These are phyloP conservation scores for Buceros bicornis DNA, from an alignment of 2,797 vertebrate species.

Conservation along the genomic window DNA sequence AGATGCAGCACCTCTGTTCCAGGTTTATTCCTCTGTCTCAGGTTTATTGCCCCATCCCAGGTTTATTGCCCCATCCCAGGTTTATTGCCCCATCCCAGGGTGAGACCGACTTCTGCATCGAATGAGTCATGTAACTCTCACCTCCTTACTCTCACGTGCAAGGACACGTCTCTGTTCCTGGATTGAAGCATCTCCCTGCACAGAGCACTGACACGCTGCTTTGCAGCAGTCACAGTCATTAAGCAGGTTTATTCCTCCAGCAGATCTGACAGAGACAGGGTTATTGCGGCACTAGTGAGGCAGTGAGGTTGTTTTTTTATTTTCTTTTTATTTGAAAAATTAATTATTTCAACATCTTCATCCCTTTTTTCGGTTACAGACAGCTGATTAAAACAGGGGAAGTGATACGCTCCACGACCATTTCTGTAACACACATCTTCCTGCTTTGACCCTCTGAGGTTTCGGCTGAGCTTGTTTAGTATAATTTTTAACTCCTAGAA, in stretches of 20 bases:
- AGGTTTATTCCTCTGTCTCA: no score
- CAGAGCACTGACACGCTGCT: not conserved
- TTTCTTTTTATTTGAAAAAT: not conserved
- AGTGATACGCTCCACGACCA: not conserved
- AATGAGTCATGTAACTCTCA: not conserved
- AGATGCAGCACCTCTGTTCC: not conserved
- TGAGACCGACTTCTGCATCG: not conserved
- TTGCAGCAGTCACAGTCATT: not conserved
- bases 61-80: not conserved
- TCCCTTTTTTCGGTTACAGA: not conserved
- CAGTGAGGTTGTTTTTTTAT: not conserved
- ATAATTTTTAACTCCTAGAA: not conserved
- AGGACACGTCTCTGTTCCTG: not conserved
- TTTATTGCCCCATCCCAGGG: not conserved
- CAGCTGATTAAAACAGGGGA: not conserved
- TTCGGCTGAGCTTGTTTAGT: not conserved
- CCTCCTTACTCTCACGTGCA: no score
- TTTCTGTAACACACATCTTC: fast-evolving
- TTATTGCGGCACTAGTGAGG: not conserved
- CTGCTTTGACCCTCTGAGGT: not conserved
- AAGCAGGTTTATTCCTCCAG: not conserved
- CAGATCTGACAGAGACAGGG: not conserved
- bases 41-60: not conserved
- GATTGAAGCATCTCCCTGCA: not conserved
- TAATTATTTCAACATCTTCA: not conserved